Evolutionary conservation across 2,888 invertebrate species (phyloP), one percentile per base, ranked within the genome.

Genomic region (Pyrgus malvae): DNA sequence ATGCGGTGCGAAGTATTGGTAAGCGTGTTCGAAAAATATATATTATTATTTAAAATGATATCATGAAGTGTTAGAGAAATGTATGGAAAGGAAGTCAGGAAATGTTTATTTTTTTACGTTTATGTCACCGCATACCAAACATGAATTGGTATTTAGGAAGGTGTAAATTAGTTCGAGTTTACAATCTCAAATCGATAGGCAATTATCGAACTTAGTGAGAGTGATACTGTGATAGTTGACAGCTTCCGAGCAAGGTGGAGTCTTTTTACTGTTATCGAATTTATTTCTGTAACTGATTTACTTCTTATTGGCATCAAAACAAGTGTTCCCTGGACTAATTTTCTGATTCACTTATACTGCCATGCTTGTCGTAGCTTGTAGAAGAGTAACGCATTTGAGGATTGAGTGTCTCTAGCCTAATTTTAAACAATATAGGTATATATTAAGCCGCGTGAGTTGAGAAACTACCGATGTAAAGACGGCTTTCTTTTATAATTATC

Each of bases 1-100:
- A 42, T 31, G 42, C 42, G 53, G 53, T 53, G 53, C 53, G 44
- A 53, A 38, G 37, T 53, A 31, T 45, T 23, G 37, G 44, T 37
- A 31, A 51, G 42, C 42, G 41, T 41, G 35, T 27, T 51, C 4
- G 12, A 19, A 37, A 37, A 25, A 51, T 25, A 38, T 33, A 21
- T 25, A 37, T 44, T 21, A 3, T 16, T 25, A 23, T 38, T 38
- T 38, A 19, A 38, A n/a, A 50, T 31, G 7, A 50, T 21, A 19
- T 27, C 35, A 37, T 19, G 19, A 11, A 27, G 37, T 27, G 25
- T 44, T 37, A 37, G 33, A 37, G 35, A 29, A 44, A 44, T 51
- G n/a, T 33, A 12, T 38, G 38, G 17, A 38, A 41, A 42, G 35
- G 25, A 48, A 48, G 23, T 27, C 35, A 27, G 19, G 6, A 44